These are phyloP conservation scores for Jacana jacana DNA, from an alignment of 2,113 vertebrate species.

Conservation along the genomic window DNA sequence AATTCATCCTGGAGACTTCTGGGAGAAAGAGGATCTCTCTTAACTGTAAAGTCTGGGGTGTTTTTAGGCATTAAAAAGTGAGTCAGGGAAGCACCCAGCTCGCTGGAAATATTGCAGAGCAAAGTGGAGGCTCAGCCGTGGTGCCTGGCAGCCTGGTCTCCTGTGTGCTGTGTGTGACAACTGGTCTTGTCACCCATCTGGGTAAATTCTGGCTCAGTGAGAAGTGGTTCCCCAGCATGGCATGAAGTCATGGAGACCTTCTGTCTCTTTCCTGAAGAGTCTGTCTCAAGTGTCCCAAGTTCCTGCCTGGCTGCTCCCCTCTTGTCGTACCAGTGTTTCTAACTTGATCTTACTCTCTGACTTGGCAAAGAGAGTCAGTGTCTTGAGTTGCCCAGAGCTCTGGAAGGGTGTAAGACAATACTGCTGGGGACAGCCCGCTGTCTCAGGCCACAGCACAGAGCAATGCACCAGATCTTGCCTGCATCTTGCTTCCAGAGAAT, in stretches of 20 bases:
- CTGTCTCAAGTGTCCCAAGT: neutral
- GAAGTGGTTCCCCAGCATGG: neutral
- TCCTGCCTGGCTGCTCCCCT: neutral
- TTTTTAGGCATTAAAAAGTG: neutral
- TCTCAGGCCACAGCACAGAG: neutral
- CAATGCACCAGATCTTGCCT: neutral
- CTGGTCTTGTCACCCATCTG: neutral
- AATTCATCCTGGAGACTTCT: slow-evolving; percentile 10
- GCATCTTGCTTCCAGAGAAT: neutral
- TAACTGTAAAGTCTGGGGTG: neutral
- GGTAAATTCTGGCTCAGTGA: neutral
- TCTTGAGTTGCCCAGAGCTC: neutral
- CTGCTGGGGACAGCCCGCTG: neutral
- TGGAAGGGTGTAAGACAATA: neutral
- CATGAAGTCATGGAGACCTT: neutral
- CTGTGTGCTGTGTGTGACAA: neutral
- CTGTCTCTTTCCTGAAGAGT: neutral
- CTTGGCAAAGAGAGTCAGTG: neutral
- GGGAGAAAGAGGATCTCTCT: slow-evolving; percentile 25
- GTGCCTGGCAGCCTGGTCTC: neutral
- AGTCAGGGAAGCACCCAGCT: neutral
- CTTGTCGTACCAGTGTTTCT: neutral
- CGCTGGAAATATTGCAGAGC: neutral
- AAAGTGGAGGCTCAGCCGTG: neutral
- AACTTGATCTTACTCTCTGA: neutral